These are phyloP conservation scores for Rhea pennata DNA, from an alignment of 2,113 vertebrate species.

Conservation along the genomic window DNA sequence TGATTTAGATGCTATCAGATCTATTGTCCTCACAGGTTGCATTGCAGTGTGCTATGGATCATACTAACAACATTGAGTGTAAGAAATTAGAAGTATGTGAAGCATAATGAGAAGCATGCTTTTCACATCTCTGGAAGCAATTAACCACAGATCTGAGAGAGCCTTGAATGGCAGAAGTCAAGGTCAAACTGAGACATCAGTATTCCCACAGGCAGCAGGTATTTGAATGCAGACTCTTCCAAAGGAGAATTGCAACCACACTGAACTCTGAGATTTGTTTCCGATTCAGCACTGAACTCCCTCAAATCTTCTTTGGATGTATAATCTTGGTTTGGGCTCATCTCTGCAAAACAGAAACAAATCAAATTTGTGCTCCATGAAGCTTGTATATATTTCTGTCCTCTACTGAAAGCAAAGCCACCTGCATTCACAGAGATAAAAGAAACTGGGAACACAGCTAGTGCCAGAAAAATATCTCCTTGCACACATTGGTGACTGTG, in stretches of 20 bases:
- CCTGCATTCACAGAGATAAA: background rate
- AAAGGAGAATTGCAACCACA: background rate
- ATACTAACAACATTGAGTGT: background rate
- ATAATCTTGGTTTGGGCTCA: background rate
- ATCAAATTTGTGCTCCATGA: background rate
- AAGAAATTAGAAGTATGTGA: background rate
- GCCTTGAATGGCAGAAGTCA: background rate
- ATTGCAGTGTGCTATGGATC: background rate
- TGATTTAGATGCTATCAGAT: background rate
- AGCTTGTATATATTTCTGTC: background rate
- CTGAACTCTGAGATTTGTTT: background rate
- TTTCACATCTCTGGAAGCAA: background rate
- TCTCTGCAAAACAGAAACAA: background rate
- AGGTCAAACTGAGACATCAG: background rate
- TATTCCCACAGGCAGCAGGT: background rate
- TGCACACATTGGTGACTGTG: fast-evolving
- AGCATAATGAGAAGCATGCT: background rate
- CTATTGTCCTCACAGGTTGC: background rate
- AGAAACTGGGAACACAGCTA: background rate
- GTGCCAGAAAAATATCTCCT: background rate
- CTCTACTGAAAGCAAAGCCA: background rate
- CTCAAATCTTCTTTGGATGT: background rate
- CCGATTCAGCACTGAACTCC: background rate
- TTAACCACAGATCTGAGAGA: background rate
- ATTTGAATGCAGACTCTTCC: background rate